Evolutionary conservation across 2,888 invertebrate species (phyloP).

Genomic region (Endotricha flammealis): DNA sequence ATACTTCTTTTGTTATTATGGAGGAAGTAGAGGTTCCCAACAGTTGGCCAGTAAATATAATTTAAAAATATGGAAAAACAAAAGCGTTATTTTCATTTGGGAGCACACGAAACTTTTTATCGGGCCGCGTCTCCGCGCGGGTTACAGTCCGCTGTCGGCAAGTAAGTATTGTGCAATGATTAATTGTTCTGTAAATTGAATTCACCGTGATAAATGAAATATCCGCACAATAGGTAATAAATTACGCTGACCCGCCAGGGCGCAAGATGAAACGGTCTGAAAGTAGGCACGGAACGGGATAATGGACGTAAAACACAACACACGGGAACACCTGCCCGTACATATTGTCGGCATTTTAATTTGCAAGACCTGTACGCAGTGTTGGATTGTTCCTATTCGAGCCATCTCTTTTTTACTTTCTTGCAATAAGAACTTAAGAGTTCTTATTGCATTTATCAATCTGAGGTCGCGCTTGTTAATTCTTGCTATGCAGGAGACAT

Average conservation of each 20-base stretch:
- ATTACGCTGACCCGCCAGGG: constrained; percentile 73
- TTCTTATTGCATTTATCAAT: too few species aligned
- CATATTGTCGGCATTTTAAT: constrained; percentile 51
- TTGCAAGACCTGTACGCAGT: constrained; percentile 27
- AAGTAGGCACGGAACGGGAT: constrained; percentile 58
- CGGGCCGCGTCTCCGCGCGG: constrained; percentile 39
- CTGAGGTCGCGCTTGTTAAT: too few species aligned
- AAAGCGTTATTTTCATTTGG: constrained; percentile 34
- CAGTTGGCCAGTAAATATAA: too few species aligned
- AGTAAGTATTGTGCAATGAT: constrained; percentile 75
- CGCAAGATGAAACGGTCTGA: constrained; percentile 71
- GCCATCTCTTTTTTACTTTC: too few species aligned
- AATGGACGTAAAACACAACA: constrained; percentile 64
- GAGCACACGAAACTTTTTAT: constrained; percentile 45
- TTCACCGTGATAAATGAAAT: constrained; percentile 78
- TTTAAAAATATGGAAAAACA: constrained; percentile 18
- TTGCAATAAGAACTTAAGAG: too few species aligned
- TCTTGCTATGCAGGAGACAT: too few species aligned
- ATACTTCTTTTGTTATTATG: too few species aligned
- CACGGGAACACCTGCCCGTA: constrained; percentile 58
- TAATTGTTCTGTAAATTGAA: constrained; percentile 78
- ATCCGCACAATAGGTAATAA: constrained; percentile 78
- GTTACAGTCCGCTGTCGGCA: constrained; percentile 65
- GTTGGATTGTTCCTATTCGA: too few species aligned
- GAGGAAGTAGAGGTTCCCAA: too few species aligned